Conservation (phyloP, 2,797 vertebrate species). For the Dicrostonyx torquatus region DNA sequence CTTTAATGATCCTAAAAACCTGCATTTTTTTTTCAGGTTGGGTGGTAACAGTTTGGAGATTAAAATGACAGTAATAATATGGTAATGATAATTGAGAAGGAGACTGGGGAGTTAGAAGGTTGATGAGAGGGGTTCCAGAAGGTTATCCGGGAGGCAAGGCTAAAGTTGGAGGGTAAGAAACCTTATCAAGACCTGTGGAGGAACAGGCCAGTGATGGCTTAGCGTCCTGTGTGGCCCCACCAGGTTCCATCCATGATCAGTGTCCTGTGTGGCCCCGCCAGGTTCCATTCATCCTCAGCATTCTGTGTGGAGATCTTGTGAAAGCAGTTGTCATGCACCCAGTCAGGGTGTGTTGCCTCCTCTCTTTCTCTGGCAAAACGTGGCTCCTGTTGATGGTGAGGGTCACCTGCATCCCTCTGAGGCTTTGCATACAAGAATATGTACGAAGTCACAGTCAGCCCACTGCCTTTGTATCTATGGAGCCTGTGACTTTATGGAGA, state of each 20-base stretch:
- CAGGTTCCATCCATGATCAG: fast-evolving
- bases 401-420: background rate
- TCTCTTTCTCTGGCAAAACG: fast-evolving
- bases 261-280: background rate
- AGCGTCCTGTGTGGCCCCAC: too few relatives aligned
- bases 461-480: background rate
- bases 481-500: background rate
- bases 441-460: background rate
- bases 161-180: background rate
- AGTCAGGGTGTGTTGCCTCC: too few relatives aligned
- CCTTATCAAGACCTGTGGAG: background rate
- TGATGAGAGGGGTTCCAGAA: background rate
- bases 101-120: fast-evolving
- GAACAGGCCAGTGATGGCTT: background rate
- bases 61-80: background rate
- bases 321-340: background rate
- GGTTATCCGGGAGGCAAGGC: background rate
- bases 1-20: background rate
- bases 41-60: constrained; percentile 15
- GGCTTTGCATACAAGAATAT: background rate
- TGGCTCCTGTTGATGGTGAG: too few relatives aligned
- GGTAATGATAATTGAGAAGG: background rate
- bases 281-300: fast-evolving
- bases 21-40: background rate
- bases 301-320: background rate